These are phyloP conservation scores for Dolichopus griseipennis DNA, from an alignment of 2,888 invertebrate species.

Conservation along the genomic window DNA sequence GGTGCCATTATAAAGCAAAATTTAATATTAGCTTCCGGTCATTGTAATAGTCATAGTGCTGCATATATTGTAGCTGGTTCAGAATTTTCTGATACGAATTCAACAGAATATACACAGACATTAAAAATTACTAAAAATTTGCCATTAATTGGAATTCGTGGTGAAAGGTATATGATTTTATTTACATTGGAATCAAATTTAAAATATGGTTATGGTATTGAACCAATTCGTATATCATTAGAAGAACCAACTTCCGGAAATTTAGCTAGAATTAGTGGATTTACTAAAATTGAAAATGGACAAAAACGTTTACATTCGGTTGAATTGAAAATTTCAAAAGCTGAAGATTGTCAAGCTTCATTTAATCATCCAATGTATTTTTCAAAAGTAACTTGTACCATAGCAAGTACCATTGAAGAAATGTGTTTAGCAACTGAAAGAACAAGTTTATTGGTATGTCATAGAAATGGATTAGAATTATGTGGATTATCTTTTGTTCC, in stretches of 20 bases:
- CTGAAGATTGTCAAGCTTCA: background rate
- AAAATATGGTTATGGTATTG: background rate
- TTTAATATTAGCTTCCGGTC: background rate
- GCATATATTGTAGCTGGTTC: background rate
- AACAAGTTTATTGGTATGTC: background rate
- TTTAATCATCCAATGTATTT: background rate
- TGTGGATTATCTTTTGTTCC: background rate
- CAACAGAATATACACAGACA: background rate
- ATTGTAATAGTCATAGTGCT: background rate
- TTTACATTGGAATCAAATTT: background rate
- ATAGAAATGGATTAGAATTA: background rate
- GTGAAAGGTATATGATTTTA: background rate
- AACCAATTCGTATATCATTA: background rate
- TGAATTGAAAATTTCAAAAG: background rate
- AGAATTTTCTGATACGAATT: background rate
- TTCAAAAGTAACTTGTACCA: background rate
- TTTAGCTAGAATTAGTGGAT: background rate
- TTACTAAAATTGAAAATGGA: background rate
- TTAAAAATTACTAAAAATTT: background rate
- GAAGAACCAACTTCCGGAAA: background rate
- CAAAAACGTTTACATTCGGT: background rate
- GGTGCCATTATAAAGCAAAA: conserved; percentile 1
- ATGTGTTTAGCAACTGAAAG: background rate
- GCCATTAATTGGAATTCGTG: background rate
- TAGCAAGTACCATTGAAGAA: background rate